A percentile compares a stretch with the other conserved stretches of the same genome.
Conservation (phyloP, 1,140 invertebrate species). For the Zophobas atratus region DNA sequence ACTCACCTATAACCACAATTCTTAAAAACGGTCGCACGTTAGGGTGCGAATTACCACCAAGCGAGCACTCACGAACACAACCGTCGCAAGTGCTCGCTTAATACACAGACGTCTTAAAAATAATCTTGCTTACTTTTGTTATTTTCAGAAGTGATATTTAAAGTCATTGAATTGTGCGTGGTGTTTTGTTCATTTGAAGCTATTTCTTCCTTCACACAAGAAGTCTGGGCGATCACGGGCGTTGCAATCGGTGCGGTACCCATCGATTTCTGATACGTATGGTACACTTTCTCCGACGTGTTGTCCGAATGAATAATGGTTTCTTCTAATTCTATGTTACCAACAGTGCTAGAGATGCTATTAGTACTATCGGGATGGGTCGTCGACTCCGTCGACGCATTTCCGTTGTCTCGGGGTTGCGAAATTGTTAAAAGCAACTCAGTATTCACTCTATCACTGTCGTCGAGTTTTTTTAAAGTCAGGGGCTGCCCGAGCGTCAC, state of each 20-base stretch:
- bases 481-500: constrained; percentile 65
- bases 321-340: constrained; percentile 58
- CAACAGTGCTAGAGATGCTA: constrained; percentile 52
- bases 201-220: constrained; percentile 55
- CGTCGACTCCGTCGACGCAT: constrained; percentile 52
- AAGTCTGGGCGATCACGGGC: constrained; percentile 64
- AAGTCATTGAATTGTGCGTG: constrained; percentile 54
- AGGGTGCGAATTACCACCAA: no score
- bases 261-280: constrained; percentile 58
- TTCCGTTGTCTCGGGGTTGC: constrained; percentile 59
- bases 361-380: constrained; percentile 64
- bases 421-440: constrained; percentile 65
- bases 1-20: constrained; percentile 54
- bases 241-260: constrained; percentile 62
- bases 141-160: constrained; percentile 54
- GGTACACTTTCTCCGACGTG: constrained; percentile 55
- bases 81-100: background rate
- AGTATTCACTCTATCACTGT: constrained; percentile 59
- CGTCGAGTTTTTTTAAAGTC: constrained; percentile 64
- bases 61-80: no score
- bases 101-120: background rate
- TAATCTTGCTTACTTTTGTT: constrained; percentile 32
- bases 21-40: no score
- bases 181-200: constrained; percentile 18
- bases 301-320: constrained; percentile 46